Evolutionary conservation across 2,888 invertebrate genomes (phyloP).

Genomic region (Andrena hattorfiana): DNA sequence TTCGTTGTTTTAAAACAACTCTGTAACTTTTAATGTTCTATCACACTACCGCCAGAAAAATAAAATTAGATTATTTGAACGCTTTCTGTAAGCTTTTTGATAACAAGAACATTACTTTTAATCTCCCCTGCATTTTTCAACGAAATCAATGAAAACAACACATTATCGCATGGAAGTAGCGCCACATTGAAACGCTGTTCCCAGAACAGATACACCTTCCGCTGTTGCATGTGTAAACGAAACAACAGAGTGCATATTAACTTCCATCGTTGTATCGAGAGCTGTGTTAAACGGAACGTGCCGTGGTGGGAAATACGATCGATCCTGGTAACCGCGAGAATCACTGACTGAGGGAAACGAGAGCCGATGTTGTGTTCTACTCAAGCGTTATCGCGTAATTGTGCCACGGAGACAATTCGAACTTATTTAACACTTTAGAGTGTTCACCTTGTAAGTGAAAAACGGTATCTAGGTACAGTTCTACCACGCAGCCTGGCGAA

Average conservation of each 20-base stretch:
- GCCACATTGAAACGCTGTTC: neutral
- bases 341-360: conserved; percentile 12
- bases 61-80: too few species aligned
- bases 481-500: too few species aligned
- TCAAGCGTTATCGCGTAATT: neutral
- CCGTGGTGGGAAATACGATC: conserved; percentile 25
- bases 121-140: neutral
- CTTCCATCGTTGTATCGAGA: conserved; percentile 12
- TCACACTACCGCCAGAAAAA: too few species aligned
- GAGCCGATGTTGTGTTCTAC: neutral
- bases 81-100: too few species aligned
- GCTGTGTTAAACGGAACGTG: conserved; percentile 24
- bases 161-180: neutral
- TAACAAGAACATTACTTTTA: too few species aligned
- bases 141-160: neutral
- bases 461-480: too few species aligned
- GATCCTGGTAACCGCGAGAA: conserved; percentile 25
- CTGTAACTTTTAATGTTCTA: too few species aligned
- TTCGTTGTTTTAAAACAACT: too few species aligned
- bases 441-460: too few species aligned
- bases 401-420: too few species aligned
- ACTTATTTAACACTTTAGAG: too few species aligned
- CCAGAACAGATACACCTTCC: neutral
- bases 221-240: neutral
- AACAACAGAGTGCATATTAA: conserved; percentile 19